phyloP scores from a whole-genome alignment of 2,113 vertebrate genomes.

The Indri indri region DNA sequence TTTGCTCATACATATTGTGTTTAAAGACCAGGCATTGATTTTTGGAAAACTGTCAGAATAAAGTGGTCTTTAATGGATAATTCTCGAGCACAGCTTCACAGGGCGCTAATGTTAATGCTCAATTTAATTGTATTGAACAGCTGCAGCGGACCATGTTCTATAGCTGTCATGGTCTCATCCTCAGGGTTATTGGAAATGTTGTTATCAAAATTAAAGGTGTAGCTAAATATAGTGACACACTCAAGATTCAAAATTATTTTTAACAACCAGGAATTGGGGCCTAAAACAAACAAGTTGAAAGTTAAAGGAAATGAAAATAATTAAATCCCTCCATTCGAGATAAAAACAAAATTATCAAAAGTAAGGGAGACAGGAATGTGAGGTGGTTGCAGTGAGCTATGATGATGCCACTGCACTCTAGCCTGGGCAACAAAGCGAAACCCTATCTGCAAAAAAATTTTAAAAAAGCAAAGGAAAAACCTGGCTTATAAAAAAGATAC shows the following conservation, averaged over 20 bases:
- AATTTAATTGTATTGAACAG: neutral
- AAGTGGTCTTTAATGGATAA: neutral
- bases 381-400: too few relatives aligned
- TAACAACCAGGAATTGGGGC: neutral
- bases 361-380: too few relatives aligned
- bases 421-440: too few relatives aligned
- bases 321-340: neutral
- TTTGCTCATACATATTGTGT: neutral
- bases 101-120: neutral
- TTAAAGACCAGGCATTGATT: neutral
- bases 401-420: too few relatives aligned
- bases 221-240: neutral
- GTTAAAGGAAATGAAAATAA: neutral
- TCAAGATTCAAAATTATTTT: neutral
- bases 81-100: neutral
- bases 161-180: neutral
- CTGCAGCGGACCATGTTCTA: neutral
- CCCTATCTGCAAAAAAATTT: too few relatives aligned
- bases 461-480: neutral
- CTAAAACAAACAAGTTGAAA: slow-evolving; percentile 19
- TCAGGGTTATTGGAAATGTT: neutral
- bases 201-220: neutral
- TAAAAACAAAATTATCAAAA: neutral
- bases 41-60: neutral
- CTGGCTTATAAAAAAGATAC: neutral